Evolutionary conservation across 2,888 invertebrate species (phyloP).

Genomic region (Drosophila melanosoma): DNA sequence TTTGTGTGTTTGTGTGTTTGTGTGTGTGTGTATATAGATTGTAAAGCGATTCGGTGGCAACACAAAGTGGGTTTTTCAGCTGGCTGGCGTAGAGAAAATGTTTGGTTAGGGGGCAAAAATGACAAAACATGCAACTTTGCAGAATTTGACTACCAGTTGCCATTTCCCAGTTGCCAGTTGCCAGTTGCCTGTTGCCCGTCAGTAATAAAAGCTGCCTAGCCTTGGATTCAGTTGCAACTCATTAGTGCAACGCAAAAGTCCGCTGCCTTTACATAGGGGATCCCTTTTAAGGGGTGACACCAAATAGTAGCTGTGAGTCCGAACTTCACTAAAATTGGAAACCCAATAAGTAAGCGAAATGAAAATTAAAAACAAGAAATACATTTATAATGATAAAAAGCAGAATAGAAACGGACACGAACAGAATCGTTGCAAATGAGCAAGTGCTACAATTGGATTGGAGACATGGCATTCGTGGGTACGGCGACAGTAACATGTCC

Average conservation of each 20-base stretch:
- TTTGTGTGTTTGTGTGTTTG: neutral
- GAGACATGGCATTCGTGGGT: neutral
- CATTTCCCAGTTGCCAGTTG: neutral
- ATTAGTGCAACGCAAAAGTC: slow-evolving; percentile 30
- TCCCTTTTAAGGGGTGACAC: neutral
- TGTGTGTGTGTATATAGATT: slow-evolving; percentile 7
- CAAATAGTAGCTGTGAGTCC: neutral
- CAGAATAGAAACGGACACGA: neutral
- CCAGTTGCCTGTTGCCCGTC: neutral
- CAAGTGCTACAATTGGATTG: neutral
- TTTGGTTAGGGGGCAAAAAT: neutral
- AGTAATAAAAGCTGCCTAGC: neutral
- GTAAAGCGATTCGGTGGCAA: slow-evolving; percentile 16
- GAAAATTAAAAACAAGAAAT: slow-evolving; percentile 50
- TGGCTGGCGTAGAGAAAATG: neutral
- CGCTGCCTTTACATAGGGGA: slow-evolving; percentile 1
- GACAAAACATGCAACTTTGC: slow-evolving; percentile 12
- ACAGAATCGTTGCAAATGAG: slow-evolving; percentile 15
- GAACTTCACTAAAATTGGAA: neutral
- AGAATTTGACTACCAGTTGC: slow-evolving; percentile 14
- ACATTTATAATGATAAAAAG: neutral
- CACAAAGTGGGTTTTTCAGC: neutral
- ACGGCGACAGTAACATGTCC: slow-evolving; percentile 18
- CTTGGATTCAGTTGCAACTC: slow-evolving; percentile 21
- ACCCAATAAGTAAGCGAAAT: slow-evolving; percentile 46